Evolutionary conservation across 2,888 invertebrate genomes (phyloP), one percentile per base, ranked within the genome.

Genomic region (Synergus laeviventris): DNA sequence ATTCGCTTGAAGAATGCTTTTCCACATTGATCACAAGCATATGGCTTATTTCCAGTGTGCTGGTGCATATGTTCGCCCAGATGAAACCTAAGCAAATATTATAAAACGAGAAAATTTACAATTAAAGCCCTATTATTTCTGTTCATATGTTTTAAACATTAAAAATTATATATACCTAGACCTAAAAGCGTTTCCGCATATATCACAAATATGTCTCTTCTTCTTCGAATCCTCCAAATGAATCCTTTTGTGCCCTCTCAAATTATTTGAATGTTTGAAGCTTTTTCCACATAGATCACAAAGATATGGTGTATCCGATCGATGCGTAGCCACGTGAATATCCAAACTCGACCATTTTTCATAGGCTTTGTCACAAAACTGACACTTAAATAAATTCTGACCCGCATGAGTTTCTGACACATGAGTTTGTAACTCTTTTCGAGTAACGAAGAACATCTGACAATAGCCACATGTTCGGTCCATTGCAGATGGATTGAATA

Each of bases 21-120:
- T 3, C 86, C 88, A 81, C 92, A 92, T 54, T 89, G 86, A 5
- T 91, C 89, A 77, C 92, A 92, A 1, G 85, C 78, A 77, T 90
- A 91, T 0, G 91, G 90, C 64, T 84, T 86, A 54, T 85, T 85
- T 4, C 84, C 89, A 62, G 88, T 89, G 80, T 92, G 92, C 12
- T 90, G 88, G 76, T 91, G 91, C 88, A 91, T 89, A 81, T 93
- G 92, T 73, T 91, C 92, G 56, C 91, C 90, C 36, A 92, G 87
- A 81, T 92, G 92, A 83, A 91, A 92, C 78, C 91, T 89, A 73
- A 88, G n/a, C 8, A 49, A 49, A 49, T 7, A 88, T 74, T 49
- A 61, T 1, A 61, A 66, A 14, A 42, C 12, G 31, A 31, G 31
- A 31, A 5, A 31, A 49, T 49, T 62, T 16, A 73, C 54, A 21